Percentiles rank a stretch among this genome's conserved stretches.
Evolutionary conservation across 2,113 vertebrate species (phyloP).

Genomic region (Opisthocomus hoazin): DNA sequence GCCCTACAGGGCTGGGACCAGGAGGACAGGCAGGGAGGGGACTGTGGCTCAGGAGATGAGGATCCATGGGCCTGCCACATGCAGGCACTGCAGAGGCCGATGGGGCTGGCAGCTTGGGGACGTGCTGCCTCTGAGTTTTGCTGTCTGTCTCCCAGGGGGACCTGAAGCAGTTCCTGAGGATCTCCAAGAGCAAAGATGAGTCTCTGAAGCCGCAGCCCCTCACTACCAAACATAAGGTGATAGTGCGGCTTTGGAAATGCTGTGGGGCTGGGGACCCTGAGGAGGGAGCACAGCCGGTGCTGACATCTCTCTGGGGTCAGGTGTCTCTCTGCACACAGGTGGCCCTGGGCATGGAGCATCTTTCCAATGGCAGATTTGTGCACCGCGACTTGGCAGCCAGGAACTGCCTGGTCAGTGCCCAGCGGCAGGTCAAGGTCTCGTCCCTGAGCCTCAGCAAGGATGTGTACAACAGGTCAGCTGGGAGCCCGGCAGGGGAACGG

Average conservation of each 20-base stretch:
- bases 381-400: conserved; percentile 94
- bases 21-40: not conserved
- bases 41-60: not conserved
- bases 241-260: not conserved
- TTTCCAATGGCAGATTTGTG: conserved; percentile 92
- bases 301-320: conserved; percentile 62
- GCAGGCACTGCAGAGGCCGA: not conserved
- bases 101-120: not conserved
- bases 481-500: not conserved
- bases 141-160: conserved; percentile 80
- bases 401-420: conserved; percentile 91
- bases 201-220: conserved; percentile 89
- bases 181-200: conserved; percentile 94
- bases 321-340: conserved; percentile 91
- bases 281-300: not conserved
- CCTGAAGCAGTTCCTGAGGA: conserved; percentile 94
- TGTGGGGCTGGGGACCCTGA: not conserved
- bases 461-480: conserved; percentile 90
- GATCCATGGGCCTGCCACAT: not conserved
- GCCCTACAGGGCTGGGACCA: not conserved
- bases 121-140: not conserved
- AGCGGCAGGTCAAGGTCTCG: conserved; percentile 90
- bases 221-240: conserved; percentile 95
- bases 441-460: conserved; percentile 94
- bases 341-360: conserved; percentile 93